These are phyloP conservation scores for Mesorhabditis spiculigera DNA, from an alignment of 2,888 invertebrate genomes.

Conservation along the genomic window DNA sequence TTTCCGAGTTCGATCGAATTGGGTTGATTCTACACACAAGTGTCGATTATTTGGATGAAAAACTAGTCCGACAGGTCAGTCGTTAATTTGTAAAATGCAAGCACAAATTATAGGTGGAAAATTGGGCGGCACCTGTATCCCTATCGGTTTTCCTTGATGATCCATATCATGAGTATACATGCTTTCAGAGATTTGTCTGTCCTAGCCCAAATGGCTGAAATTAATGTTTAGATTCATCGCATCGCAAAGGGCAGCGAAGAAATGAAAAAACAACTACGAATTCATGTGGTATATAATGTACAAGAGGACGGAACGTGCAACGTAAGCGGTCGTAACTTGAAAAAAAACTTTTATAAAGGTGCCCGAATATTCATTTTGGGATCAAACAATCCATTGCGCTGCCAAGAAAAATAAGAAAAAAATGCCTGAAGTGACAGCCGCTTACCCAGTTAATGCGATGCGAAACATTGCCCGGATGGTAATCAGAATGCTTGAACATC, in stretches of 20 bases:
- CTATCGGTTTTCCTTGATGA: background rate
- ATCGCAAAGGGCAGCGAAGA: too few relatives aligned
- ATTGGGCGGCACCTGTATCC: background rate
- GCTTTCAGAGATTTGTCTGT: background rate
- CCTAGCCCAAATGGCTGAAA: too few relatives aligned
- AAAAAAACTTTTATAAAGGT: too few relatives aligned
- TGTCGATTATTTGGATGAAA: constrained; percentile 6
- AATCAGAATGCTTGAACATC: too few relatives aligned
- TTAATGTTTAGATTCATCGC: too few relatives aligned
- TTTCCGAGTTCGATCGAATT: background rate
- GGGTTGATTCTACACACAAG: background rate
- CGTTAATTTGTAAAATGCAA: background rate
- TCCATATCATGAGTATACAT: background rate
- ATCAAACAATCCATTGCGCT: too few relatives aligned
- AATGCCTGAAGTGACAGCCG: background rate
- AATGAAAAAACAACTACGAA: too few relatives aligned
- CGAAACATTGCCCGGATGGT: constrained; percentile 2
- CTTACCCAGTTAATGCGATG: background rate
- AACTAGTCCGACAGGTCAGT: background rate
- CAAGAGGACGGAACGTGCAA: too few relatives aligned
- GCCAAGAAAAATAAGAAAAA: background rate
- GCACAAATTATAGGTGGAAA: background rate
- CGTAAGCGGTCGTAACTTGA: too few relatives aligned
- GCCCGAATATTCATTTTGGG: too few relatives aligned
- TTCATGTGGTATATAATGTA: too few relatives aligned